A percentile compares a stretch with the other conserved stretches of the same genome.
phyloP scores from a whole-genome alignment of 2,113 vertebrate genomes.

The Menidia beryllina region DNA sequence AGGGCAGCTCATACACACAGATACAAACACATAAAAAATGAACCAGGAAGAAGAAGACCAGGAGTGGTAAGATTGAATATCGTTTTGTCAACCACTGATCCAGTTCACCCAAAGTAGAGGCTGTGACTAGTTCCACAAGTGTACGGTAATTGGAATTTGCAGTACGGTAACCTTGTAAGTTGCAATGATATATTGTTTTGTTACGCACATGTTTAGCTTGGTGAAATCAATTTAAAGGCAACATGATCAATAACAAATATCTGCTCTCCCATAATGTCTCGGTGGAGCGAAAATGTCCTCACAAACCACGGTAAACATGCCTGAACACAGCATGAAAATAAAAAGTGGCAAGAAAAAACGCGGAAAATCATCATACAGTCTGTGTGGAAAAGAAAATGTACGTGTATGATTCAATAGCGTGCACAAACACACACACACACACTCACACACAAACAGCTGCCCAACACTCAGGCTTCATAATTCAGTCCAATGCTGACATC shows the following conservation, averaged over 20 bases:
- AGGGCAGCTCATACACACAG: slow-evolving; percentile 11
- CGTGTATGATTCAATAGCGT: background rate
- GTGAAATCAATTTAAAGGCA: background rate
- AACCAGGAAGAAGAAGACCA: slow-evolving; percentile 6
- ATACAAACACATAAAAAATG: slow-evolving; percentile 9
- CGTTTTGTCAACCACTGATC: background rate
- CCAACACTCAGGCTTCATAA: background rate
- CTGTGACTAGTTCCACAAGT: background rate
- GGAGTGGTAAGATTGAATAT: background rate
- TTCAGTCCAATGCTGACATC: slow-evolving; percentile 54
- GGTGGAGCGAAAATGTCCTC: background rate
- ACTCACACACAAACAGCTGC: slow-evolving; percentile 5
- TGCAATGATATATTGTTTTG: background rate
- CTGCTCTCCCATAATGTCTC: background rate
- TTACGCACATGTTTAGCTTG: background rate
- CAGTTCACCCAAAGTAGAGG: background rate
- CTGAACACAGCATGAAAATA: background rate
- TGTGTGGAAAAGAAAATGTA: background rate
- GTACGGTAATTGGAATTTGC: background rate
- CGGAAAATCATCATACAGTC: background rate
- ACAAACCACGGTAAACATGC: background rate
- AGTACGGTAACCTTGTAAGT: too few relatives aligned
- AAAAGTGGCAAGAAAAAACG: background rate
- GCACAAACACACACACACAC: background rate
- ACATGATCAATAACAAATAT: background rate